Evolutionary conservation across 2,888 invertebrate species (phyloP), one percentile per base, ranked within the genome.

Genomic region (Papilio gigon): DNA sequence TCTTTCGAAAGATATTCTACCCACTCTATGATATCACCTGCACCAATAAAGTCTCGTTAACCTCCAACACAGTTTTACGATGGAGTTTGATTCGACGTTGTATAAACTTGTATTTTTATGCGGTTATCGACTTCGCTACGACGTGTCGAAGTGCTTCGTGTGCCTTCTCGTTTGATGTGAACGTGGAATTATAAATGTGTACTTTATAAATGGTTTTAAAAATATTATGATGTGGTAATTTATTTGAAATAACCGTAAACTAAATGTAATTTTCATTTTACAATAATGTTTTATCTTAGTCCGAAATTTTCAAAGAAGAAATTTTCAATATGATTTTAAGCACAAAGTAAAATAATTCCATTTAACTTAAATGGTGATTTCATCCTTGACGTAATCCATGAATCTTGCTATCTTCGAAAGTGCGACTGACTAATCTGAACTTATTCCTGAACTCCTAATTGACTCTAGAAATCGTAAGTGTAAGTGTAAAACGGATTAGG

Each of bases 81-180:
- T 65, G 33, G 8, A 60, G 20, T 53, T 68, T 68, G 65, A 65
- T 69, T 61, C 44, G 25, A 27, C 22, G 50, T n/a, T 14, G 12
- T 35, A 62, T 67, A 40, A 65, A 69, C 22, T 65, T 63, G 30
- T 64, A 62, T 63, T 64, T 65, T 65, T 65, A 65, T 69, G 65
- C 50, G 68, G 65, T 53, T 53, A 53, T 69, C 25, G 65, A 65
- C 65, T 30, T 53, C 17, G 25, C 14, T 42, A 67, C 67, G 30
- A 62, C 22, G 62, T 62, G 61, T 62, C 56, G 20, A 44, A 58
- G 58, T 37, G 25, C 63, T 33, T 3, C 25, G 20, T 12, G 17
- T 40, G 22, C n/a, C 50, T 20, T 20, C 27, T 40, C 30, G 42
- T 65, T 56, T 17, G 14, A 58, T 50, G 17, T 30, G 30, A 58